Evolutionary conservation across 2,888 invertebrate genomes (phyloP), one percentile per base, ranked within the genome.

Genomic region (Ophioninae sp.): DNA sequence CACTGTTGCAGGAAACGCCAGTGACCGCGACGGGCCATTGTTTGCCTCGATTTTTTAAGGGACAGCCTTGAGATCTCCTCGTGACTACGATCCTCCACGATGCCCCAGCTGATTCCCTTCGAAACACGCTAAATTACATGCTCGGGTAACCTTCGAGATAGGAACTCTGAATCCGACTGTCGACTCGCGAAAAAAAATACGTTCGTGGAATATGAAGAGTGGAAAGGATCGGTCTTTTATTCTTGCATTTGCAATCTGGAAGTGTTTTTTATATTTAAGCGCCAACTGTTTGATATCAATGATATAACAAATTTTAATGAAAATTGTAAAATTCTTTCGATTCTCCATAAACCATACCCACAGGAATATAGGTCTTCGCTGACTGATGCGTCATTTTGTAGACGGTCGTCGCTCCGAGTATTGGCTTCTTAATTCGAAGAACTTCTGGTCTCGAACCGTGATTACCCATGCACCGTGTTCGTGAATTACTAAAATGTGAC

Each of bases 1-100:
- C 90, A 89, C 88, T 92, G 90, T 93, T 93, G 91, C 91, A 92
- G 92, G 93, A 92, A 93, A 88, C 87, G 89, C 87, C 84, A 85
- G 86, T 61, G 74, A 85, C 85, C 70, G 79, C 72, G 81, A 84
- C 74, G 64, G 57, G 81, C 87, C 81, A 88, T 90, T 89, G 89
- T 89, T 87, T 81, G 64, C 82, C 75, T 85, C 87, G 50, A 83
- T 79, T 75, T 84, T 84, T 84, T 84, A 76, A 79, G 79, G 81
- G 79, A 84, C 79, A 72, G 57, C 84, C 84, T 81, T 84, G 84
- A 76, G 67, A 61, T 62, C 69, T n/a, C 61, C 77, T 68, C 77
- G 73, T 69, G 73, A 69, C 73, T 77, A 17, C 69, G 20, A 39
- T 77, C 39, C 74, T 67, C 68, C 21, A 56, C 78, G 50, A 70